phyloP scores from a whole-genome alignment of 2,888 invertebrate genomes.

The Unio delphinus region DNA sequence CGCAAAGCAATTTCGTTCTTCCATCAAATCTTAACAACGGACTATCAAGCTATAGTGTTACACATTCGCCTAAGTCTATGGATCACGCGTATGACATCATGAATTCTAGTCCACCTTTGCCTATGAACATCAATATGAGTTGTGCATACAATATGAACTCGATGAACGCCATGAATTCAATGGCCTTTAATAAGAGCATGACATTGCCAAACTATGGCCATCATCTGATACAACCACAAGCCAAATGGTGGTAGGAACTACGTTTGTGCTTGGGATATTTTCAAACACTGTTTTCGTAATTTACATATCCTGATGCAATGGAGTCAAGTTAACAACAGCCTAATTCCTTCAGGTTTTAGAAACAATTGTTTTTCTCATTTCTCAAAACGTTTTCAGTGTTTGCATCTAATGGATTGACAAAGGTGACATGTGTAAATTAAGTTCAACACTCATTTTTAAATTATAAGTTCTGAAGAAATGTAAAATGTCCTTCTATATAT shows the following conservation, averaged over 20 bases:
- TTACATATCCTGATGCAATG: too few relatives aligned
- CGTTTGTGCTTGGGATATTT: too few relatives aligned
- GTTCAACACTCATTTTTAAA: too few relatives aligned
- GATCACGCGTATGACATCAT: constrained; percentile 39
- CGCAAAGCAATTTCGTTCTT: constrained; percentile 40
- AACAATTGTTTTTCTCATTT: too few relatives aligned
- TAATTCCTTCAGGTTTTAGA: too few relatives aligned
- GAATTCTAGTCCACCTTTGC: constrained; percentile 49
- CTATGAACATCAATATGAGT: constrained; percentile 60
- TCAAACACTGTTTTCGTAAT: too few relatives aligned
- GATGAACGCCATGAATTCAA: constrained; percentile 57
- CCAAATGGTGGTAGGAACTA: constrained; percentile 60
- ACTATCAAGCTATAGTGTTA: constrained; percentile 43
- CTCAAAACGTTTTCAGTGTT: too few relatives aligned
- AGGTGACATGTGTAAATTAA: too few relatives aligned
- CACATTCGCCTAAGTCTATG: constrained; percentile 52
- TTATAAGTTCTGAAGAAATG: too few relatives aligned
- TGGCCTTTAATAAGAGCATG: constrained; percentile 59
- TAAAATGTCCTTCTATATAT: too few relatives aligned
- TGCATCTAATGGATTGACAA: too few relatives aligned
- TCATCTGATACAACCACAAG: constrained; percentile 66
- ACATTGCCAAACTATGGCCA: constrained; percentile 66
- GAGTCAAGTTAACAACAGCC: too few relatives aligned
- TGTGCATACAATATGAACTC: constrained; percentile 62
- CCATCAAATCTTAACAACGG: constrained; percentile 44